Evolutionary conservation across 2,888 invertebrate genomes (phyloP).

Genomic region (Yponomeuta sedellus): DNA sequence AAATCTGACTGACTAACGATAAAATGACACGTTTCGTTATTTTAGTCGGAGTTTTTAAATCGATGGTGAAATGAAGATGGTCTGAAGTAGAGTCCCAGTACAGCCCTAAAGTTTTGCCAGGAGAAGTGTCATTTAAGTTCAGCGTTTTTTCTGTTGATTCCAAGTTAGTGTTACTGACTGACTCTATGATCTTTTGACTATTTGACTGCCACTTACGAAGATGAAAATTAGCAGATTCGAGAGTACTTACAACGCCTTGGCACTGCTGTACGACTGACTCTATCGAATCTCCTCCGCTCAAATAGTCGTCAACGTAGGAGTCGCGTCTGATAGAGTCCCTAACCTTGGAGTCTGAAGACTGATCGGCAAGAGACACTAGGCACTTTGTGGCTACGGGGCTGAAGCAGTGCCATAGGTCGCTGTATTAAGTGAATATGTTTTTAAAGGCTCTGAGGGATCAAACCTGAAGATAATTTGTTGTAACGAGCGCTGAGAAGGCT

Average conservation of each 20-base stretch:
- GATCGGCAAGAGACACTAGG: slow-evolving; percentile 14
- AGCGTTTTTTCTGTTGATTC: background rate
- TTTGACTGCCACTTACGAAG: slow-evolving; percentile 5
- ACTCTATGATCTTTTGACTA: background rate
- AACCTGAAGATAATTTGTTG: slow-evolving; percentile 25
- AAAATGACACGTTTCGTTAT: slow-evolving; percentile 1
- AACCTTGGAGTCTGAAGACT: background rate
- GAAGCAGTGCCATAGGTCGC: slow-evolving; percentile 26
- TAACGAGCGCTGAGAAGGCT: slow-evolving; percentile 17
- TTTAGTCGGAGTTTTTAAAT: background rate
- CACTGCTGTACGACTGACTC: background rate
- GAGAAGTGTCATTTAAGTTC: slow-evolving; percentile 4
- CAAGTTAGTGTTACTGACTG: background rate
- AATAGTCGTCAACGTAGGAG: slow-evolving; percentile 5
- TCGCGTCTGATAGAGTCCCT: background rate
- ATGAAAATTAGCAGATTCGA: slow-evolving; percentile 1
- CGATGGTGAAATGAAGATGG: background rate
- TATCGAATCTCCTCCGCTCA: no score
- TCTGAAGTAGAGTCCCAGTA: slow-evolving; percentile 5
- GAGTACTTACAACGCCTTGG: background rate
- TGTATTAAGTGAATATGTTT: slow-evolving; percentile 22
- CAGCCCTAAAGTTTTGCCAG: slow-evolving; percentile 2
- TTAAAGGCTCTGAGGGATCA: slow-evolving; percentile 20
- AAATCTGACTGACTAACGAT: no score
- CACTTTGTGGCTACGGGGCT: no score